phyloP scores from a whole-genome alignment of 2,888 invertebrate genomes.

The Eupithecia exiguata region DNA sequence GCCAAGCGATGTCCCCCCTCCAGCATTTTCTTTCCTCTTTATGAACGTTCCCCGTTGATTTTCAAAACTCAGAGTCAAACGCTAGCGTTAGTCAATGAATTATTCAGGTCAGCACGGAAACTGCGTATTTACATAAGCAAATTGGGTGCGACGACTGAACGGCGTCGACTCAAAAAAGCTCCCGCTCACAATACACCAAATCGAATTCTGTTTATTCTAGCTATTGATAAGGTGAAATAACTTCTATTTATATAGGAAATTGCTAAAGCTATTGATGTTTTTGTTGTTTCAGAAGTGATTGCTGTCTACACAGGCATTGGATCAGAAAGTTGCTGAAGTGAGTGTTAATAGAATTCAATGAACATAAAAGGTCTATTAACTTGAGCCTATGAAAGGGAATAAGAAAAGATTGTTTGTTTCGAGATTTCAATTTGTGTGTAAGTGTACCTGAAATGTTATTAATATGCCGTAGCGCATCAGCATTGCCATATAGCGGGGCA shows the following conservation, averaged over 20 bases:
- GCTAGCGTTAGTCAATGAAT: constrained; percentile 76
- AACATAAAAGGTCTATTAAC: not conserved
- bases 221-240: constrained; percentile 36
- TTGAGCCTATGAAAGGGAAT: not conserved
- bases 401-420: not conserved
- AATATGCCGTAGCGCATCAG: too few species aligned
- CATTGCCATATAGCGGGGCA: too few species aligned
- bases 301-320: not conserved
- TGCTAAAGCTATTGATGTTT: constrained; percentile 16
- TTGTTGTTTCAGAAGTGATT: constrained; percentile 8
- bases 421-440: not conserved
- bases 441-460: too few species aligned
- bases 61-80: constrained; percentile 78
- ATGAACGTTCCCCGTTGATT: constrained; percentile 72
- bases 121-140: constrained; percentile 83
- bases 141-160: constrained; percentile 75
- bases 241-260: constrained; percentile 22
- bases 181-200: constrained; percentile 47
- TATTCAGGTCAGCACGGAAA: constrained; percentile 80
- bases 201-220: constrained; percentile 39
- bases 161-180: constrained; percentile 49
- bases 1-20: not conserved
- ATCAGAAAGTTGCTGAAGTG: constrained; percentile 3
- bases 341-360: not conserved
- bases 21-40: constrained; percentile 57